Conservation (phyloP, 2,797 vertebrate genomes). For the Tapera naevia region DNA sequence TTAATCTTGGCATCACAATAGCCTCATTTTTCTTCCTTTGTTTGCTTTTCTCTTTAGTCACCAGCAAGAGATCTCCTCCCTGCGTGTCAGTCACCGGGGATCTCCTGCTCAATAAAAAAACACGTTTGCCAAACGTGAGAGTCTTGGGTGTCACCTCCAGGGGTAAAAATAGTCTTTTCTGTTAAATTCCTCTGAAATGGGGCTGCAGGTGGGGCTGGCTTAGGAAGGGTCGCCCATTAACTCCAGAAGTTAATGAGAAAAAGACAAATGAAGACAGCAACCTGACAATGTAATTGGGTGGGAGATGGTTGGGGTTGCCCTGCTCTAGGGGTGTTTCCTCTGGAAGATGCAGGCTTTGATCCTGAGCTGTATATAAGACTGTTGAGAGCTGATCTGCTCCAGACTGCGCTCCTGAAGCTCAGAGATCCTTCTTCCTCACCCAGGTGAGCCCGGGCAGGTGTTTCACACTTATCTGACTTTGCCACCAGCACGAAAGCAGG, state of each 20-base stretch:
- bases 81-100: not conserved
- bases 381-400: not conserved
- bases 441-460: not conserved
- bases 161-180: not conserved
- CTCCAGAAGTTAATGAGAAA: not conserved
- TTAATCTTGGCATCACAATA: not conserved
- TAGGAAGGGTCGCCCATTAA: not conserved
- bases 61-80: not conserved
- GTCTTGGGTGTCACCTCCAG: not conserved
- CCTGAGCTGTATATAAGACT: conserved; percentile 36
- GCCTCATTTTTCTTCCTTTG: not conserved
- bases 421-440: not conserved
- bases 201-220: not conserved
- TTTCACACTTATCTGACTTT: not conserved
- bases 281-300: not conserved
- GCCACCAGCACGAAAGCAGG: not conserved
- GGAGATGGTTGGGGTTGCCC: not conserved
- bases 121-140: not conserved
- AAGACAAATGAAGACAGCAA: not conserved
- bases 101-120: not conserved
- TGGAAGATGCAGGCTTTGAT: not conserved
- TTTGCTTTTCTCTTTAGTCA: not conserved
- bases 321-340: conserved; percentile 25
- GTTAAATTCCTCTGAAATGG: not conserved
- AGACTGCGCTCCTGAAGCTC: not conserved